Evolutionary conservation across 2,113 vertebrate species (phyloP), one percentile per base, ranked within the genome.

Genomic region (Peromyscus polionotus): DNA sequence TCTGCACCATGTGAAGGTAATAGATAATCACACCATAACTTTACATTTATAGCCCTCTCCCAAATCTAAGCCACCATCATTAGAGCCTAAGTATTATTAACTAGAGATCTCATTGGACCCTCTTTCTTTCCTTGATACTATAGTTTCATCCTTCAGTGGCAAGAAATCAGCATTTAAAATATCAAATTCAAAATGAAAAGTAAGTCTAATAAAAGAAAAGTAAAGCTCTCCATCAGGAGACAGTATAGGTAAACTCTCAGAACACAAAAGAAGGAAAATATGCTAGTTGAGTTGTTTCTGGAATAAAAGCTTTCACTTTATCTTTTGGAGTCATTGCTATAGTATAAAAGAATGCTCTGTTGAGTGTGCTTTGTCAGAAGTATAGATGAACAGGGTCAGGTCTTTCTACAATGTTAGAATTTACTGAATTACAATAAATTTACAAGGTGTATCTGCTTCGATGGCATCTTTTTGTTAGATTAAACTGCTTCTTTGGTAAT

Each of bases 91-190:
- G 63, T 4, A 83, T 45, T 89, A 16, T 79, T 88, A 89, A 73
- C 20, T 42, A 42, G 42, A 95, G 36, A 54, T 5, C 10, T 86
- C 16, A 77, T 1, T 72, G n/a, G 5, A 19, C 73, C 61, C 0
- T 95, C 6, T 88, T 84, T 80, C 28, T 63, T 72, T n/a, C 36
- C 31, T 88, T 19, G 51, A 83, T 24, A 87, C 89, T 75, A 68
- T 93, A 54, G 11, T 33, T 91, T 96, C 48, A n/a, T 7, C 11
- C 7, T 80, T 61, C n/a, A 87, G n/a, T 94, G 48, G 31, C 3
- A 87, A 24, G 51, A 89, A 95, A 95, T 83, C 3, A 95, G 7
- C 26, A 96, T 79, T 75, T 28, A 65, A 97, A 88, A 70, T 85
- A 36, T 67, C 28, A 88, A 31, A 63, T 93, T 72, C 28, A 93